Conservation (phyloP, 2,113 vertebrate species). For the Ginglymostoma cirratum region DNA sequence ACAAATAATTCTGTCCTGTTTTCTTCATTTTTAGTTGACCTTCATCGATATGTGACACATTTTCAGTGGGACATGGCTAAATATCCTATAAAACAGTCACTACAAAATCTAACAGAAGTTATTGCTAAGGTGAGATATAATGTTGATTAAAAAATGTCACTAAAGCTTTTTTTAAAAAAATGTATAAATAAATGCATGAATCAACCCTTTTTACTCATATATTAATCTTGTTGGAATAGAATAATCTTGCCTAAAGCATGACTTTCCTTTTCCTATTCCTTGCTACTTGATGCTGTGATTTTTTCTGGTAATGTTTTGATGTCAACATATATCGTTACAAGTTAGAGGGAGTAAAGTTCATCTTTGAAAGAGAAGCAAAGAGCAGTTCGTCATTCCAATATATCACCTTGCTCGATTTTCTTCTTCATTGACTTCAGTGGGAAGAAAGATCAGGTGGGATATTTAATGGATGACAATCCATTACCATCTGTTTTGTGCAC, state of each 20-base stretch:
- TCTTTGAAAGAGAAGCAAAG: too few species aligned
- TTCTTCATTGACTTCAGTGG: not conserved
- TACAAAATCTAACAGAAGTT: slow-evolving; percentile 75
- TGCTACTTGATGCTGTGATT: not conserved
- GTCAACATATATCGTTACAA: not conserved
- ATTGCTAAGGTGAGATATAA: slow-evolving; percentile 71
- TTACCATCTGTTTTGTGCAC: not conserved
- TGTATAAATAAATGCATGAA: not conserved
- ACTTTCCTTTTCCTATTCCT: not conserved
- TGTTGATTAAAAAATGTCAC: not conserved
- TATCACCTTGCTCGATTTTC: not conserved
- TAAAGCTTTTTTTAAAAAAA: not conserved
- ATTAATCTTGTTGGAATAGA: not conserved
- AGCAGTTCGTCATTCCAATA: not conserved
- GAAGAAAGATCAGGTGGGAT: not conserved
- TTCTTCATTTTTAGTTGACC: slow-evolving; percentile 66
- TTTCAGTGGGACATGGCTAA: slow-evolving; percentile 98
- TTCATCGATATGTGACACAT: slow-evolving; percentile 72
- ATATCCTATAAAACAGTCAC: slow-evolving; percentile 76
- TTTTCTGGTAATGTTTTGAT: not conserved
- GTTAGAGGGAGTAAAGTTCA: not conserved
- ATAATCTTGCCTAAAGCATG: not conserved
- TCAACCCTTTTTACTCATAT: not conserved
- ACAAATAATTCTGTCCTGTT: slow-evolving; percentile 39
- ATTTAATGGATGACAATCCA: not conserved